Evolutionary conservation across 2,113 vertebrate species (phyloP).

Genomic region (Crocuta crocuta): DNA sequence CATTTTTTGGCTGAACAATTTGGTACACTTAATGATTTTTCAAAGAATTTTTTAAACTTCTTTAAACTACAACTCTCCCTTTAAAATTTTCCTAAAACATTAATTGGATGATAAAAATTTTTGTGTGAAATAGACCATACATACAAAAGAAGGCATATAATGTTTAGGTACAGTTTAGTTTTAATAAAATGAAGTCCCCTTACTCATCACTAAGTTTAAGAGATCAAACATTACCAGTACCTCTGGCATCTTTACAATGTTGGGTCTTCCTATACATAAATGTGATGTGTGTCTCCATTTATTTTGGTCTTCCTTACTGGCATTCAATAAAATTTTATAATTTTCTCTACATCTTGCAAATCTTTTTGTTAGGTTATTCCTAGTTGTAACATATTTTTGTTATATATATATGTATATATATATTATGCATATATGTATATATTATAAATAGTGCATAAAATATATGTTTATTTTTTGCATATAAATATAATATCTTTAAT

Average conservation of each 20-base stretch:
- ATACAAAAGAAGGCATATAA: not conserved
- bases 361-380: constrained; percentile 44
- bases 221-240: not conserved
- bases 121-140: not conserved
- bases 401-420: no score
- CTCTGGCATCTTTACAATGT: not conserved
- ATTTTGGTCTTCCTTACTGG: constrained; percentile 27
- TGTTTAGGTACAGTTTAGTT: not conserved
- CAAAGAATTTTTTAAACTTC: not conserved
- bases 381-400: not conserved
- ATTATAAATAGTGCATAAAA: no score
- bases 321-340: not conserved
- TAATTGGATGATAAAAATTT: not conserved
- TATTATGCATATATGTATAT: not conserved
- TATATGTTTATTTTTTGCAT: not conserved
- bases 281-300: not conserved
- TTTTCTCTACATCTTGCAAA: not conserved
- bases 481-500: not conserved
- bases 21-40: not conserved
- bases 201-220: not conserved
- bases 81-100: constrained; percentile 25
- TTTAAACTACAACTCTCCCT: not conserved
- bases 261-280: not conserved
- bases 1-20: not conserved
- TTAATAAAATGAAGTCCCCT: not conserved